Evolutionary conservation across 2,888 invertebrate genomes (phyloP).

Genomic region (Ceramica pisi): DNA sequence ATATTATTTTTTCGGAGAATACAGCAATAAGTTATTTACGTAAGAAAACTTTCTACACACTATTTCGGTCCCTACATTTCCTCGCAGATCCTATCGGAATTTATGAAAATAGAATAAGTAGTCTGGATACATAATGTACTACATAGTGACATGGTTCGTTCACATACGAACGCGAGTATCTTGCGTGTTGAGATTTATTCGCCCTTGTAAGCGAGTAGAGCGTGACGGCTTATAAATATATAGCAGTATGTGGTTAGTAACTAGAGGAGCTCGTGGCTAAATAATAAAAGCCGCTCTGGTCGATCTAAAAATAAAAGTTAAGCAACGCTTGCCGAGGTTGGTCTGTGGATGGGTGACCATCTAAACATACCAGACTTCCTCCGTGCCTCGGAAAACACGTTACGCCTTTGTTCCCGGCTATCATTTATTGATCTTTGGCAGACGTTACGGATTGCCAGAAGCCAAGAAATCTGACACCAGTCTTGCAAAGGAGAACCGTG

Average conservation of each 20-base stretch:
- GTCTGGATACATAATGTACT: constrained; percentile 2
- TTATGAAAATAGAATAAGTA: constrained; percentile 25
- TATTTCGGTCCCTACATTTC: constrained; percentile 11
- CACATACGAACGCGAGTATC: constrained; percentile 3
- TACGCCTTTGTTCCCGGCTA: too few relatives aligned
- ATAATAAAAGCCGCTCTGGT: too few relatives aligned
- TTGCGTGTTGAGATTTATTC: constrained; percentile 40
- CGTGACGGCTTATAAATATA: constrained; percentile 15
- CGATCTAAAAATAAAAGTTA: too few relatives aligned
- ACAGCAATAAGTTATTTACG: background rate
- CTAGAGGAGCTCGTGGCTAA: too few relatives aligned
- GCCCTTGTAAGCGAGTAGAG: constrained; percentile 22
- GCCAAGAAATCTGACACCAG: too few relatives aligned
- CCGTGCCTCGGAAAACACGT: too few relatives aligned
- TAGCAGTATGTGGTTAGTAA: background rate
- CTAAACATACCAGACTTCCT: too few relatives aligned
- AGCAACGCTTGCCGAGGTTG: too few relatives aligned
- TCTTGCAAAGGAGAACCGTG: too few relatives aligned
- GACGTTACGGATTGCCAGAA: too few relatives aligned
- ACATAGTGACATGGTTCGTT: constrained; percentile 20
- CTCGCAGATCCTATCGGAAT: constrained; percentile 2
- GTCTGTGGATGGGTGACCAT: too few relatives aligned
- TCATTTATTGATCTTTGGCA: too few relatives aligned
- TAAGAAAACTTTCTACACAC: background rate
- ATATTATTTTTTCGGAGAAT: background rate